A percentile compares a stretch with the other conserved stretches of the same genome.
phyloP scores from a whole-genome alignment of 2,797 vertebrate genomes.

The Neopelma chrysocephalum region DNA sequence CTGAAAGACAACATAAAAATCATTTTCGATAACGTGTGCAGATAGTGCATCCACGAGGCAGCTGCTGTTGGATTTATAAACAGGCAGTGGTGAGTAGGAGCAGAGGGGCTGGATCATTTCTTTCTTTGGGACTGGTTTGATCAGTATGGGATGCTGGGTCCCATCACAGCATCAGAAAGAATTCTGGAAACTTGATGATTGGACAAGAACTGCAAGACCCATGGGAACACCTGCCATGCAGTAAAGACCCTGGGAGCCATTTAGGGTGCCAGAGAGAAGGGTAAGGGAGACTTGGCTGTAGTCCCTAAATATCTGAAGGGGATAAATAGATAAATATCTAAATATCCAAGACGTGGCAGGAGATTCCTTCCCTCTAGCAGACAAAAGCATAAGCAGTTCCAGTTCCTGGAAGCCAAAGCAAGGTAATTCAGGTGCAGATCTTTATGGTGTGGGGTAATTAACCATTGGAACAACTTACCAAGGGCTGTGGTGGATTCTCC shows the following conservation, averaged over 20 bases:
- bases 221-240: accelerated
- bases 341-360: neutral
- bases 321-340: too few relatives aligned
- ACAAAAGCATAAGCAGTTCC: neutral
- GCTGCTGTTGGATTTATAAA: neutral
- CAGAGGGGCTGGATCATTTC: neutral
- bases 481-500: neutral
- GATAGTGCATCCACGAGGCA: neutral
- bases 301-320: neutral
- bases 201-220: neutral
- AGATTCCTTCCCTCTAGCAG: neutral
- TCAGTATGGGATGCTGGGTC: neutral
- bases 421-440: neutral
- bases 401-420: neutral
- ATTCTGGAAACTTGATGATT: neutral
- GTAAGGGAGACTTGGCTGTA: neutral
- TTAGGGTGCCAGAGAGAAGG: neutral
- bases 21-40: neutral
- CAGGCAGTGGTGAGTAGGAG: neutral
- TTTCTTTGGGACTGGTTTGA: neutral
- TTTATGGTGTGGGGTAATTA: neutral
- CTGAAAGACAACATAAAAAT: slow-evolving; percentile 54
- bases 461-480: neutral
- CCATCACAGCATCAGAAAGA: neutral
- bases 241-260: neutral